Base-by-base conservation (phyloP, 2,113 vertebrate species). In the Prochilodus magdalenae region DNA sequence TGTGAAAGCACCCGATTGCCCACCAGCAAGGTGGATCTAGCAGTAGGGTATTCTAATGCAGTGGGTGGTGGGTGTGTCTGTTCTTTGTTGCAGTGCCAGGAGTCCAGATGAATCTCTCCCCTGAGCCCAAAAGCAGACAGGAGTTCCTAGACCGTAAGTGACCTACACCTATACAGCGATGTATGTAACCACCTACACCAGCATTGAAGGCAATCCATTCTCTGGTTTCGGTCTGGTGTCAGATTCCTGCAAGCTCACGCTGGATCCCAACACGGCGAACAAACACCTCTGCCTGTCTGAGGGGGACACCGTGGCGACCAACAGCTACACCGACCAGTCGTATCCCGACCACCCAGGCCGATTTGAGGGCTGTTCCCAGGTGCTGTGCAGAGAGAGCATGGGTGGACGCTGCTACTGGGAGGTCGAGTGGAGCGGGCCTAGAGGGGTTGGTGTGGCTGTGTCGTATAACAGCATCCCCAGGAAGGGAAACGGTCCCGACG, bases 221-320 rank as follows among this genome's bases (percentile, higher is more conserved):
- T 36, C 6, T n/a, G n/a, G n/a, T 72, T 83, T 78, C 3, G 78
- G 55, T 29, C 22, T 27, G n/a, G n/a, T 10, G 8, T 44, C 18
- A 20, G 22, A 57, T n/a, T 57, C 55, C 55, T n/a, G 47, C 40
- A 66, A 24, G 40, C 62, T 59, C 5, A 73, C 30, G 4, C 70
- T 79, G 60, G 81, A 83, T 53, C 40, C 75, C 29, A 16, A 79
- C 30, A 53, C 81, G 13, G 67, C 49, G 15, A 76, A 72, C 20
- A 65, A 29, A 14, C 0, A 16, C 7, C 59, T 79, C 18, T 1
- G 5, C 73, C 75, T 73, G 18, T 77, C 82, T 67, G 47, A 73
- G 18, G 59, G 6, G 2, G 57, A 55, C 47, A 78, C 18, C 73
- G 44, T 18, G 12, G 81, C 11, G 7, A 1, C 47, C 29, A n/a